A percentile compares a stretch with the other conserved stretches of the same genome.
Evolutionary conservation across 2,888 invertebrate species (phyloP).

Genomic region (Apodemia hepburni): DNA sequence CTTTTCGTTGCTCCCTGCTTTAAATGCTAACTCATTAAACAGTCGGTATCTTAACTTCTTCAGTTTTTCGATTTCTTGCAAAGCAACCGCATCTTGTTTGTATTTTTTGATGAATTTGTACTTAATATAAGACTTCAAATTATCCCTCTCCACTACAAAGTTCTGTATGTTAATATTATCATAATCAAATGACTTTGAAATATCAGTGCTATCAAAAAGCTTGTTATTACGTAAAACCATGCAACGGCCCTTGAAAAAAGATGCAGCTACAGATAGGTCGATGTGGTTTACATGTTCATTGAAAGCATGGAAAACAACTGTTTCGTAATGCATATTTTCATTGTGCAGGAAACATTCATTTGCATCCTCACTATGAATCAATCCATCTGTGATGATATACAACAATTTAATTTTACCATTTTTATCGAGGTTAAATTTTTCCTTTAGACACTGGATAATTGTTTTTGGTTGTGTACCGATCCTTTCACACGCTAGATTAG

Average conservation of each 20-base stretch:
- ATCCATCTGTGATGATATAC: conserved; percentile 31
- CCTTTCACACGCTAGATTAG: neutral
- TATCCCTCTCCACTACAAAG: conserved; percentile 37
- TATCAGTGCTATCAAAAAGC: conserved; percentile 36
- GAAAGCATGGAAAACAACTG: conserved; percentile 40
- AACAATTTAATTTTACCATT: neutral
- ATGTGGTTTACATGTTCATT: conserved; percentile 24
- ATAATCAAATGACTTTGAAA: conserved; percentile 42
- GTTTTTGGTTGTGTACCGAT: conserved; percentile 30
- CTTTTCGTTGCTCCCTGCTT: conserved; percentile 2
- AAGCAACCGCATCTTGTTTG: conserved; percentile 31
- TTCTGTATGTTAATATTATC: conserved; percentile 37
- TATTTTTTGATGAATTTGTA: conserved; percentile 17
- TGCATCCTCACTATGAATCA: conserved; percentile 22
- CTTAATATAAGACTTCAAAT: conserved; percentile 40
- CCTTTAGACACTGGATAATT: conserved; percentile 29
- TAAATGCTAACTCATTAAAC: conserved; percentile 32
- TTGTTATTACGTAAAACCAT: conserved; percentile 37
- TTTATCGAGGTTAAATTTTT: neutral
- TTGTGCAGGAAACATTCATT: conserved; percentile 34
- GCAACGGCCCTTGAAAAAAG: conserved; percentile 38
- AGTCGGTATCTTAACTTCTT: conserved; percentile 37
- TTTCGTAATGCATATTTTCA: conserved; percentile 38
- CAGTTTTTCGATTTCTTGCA: conserved; percentile 40
- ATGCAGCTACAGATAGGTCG: conserved; percentile 38